These are phyloP conservation scores for Indicator maculatus DNA, from an alignment of 2,113 vertebrate genomes.

Conservation along the genomic window DNA sequence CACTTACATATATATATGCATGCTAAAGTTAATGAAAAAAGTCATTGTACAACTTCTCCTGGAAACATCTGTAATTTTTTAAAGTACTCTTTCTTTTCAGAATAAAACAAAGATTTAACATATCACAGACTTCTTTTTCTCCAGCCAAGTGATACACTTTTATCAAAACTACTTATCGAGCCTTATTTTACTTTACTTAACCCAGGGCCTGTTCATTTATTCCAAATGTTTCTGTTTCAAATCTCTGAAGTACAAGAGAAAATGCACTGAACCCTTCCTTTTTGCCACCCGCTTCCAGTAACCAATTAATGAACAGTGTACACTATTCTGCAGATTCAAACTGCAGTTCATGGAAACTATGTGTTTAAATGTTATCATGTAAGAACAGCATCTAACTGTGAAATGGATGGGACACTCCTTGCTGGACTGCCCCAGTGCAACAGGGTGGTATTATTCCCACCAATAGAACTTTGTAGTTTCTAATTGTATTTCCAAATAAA, in stretches of 20 bases:
- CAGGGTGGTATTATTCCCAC: neutral
- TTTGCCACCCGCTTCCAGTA: neutral
- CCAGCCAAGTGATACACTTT: neutral
- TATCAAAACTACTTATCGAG: neutral
- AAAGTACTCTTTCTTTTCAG: neutral
- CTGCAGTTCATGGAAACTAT: neutral
- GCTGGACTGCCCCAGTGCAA: neutral
- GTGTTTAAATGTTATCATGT: neutral
- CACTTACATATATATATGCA: neutral
- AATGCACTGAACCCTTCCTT: neutral
- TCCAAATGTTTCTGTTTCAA: neutral
- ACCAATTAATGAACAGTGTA: neutral
- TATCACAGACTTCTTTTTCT: neutral
- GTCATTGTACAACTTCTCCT: neutral
- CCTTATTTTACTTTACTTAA: neutral
- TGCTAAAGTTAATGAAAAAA: neutral
- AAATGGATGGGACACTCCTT: neutral
- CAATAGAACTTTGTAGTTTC: neutral
- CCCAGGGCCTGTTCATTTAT: neutral
- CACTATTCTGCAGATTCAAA: neutral
- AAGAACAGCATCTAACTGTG: neutral
- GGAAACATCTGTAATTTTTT: neutral
- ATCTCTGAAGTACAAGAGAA: neutral
- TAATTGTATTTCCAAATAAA: neutral
- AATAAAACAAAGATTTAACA: neutral